A percentile compares a stretch with the other conserved stretches of the same genome.
Conservation (phyloP, 2,797 vertebrate species). For the Mormyrops boulengeri region DNA sequence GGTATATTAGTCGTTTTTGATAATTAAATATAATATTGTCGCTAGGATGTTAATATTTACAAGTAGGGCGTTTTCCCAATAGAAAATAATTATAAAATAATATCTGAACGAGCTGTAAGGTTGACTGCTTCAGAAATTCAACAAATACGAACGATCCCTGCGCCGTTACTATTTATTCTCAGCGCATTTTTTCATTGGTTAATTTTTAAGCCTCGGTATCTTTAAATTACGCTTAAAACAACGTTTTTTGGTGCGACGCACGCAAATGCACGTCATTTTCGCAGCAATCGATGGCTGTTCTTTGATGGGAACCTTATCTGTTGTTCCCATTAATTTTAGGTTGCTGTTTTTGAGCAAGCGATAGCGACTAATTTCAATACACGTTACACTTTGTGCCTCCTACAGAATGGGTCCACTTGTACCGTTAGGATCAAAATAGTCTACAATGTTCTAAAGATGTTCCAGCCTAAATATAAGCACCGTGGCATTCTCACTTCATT, state of each 20-base stretch:
- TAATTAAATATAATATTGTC: neutral
- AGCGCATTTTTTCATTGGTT: neutral
- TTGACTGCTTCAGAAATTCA: neutral
- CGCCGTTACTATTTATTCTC: neutral
- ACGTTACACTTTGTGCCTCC: neutral
- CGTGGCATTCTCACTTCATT: neutral
- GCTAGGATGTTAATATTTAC: neutral
- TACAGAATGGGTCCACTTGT: neutral
- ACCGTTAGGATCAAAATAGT: neutral
- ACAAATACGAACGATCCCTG: neutral
- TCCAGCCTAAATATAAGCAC: neutral
- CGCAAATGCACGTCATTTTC: neutral
- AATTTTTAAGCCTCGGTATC: neutral
- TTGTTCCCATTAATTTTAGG: neutral
- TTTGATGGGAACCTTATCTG: neutral
- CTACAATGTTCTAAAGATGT: conserved; percentile 5
- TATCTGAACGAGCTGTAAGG: neutral
- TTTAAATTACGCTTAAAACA: neutral
- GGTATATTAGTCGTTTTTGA: neutral
- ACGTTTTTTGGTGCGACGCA: neutral
- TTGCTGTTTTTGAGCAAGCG: neutral
- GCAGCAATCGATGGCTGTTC: neutral
- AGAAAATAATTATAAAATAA: neutral
- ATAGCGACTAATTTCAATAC: neutral
- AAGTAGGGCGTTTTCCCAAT: conserved; percentile 1